Evolutionary conservation across 2,888 invertebrate genomes (phyloP).

Genomic region (Brassicogethes aeneus): DNA sequence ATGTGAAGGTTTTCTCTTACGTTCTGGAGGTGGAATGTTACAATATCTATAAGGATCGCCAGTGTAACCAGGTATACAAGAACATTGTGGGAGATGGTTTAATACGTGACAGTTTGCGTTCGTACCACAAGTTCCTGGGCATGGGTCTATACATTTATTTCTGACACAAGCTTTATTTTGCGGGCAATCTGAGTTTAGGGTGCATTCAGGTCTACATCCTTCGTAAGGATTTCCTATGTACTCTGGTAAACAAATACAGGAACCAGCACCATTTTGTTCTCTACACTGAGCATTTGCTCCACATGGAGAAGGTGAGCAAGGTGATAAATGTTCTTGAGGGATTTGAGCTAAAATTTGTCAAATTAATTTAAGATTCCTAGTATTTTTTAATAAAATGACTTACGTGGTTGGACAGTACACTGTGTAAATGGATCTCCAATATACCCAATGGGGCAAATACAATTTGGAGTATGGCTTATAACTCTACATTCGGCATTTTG

Average conservation of each 20-base stretch:
- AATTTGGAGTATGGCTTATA: slow-evolving; percentile 64
- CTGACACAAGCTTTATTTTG: slow-evolving; percentile 60
- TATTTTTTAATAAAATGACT: slow-evolving; percentile 13
- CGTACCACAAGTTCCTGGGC: slow-evolving; percentile 67
- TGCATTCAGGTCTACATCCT: slow-evolving; percentile 67
- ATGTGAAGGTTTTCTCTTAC: slow-evolving; percentile 18
- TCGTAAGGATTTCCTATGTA: slow-evolving; percentile 73
- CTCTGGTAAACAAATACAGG: slow-evolving; percentile 61
- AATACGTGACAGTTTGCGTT: slow-evolving; percentile 67
- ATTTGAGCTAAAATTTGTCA: slow-evolving; percentile 48
- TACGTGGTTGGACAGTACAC: slow-evolving; percentile 39
- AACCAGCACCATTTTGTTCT: slow-evolving; percentile 54
- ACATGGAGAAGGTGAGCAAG: slow-evolving; percentile 69
- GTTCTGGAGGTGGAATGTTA: slow-evolving; percentile 21
- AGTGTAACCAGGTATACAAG: slow-evolving; percentile 59
- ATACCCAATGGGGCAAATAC: slow-evolving; percentile 57
- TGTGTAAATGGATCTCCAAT: slow-evolving; percentile 70
- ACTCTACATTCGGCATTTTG: slow-evolving; percentile 65
- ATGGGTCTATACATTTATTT: slow-evolving; percentile 70
- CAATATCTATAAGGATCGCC: slow-evolving; percentile 42
- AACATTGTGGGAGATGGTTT: slow-evolving; percentile 63
- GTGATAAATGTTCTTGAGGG: slow-evolving; percentile 46
- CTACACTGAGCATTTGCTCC: slow-evolving; percentile 68
- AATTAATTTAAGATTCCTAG: too few species aligned
- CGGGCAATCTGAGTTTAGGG: slow-evolving; percentile 61